phyloP scores from a whole-genome alignment of 2,888 invertebrate species.

The Dastarcus helophoroides region DNA sequence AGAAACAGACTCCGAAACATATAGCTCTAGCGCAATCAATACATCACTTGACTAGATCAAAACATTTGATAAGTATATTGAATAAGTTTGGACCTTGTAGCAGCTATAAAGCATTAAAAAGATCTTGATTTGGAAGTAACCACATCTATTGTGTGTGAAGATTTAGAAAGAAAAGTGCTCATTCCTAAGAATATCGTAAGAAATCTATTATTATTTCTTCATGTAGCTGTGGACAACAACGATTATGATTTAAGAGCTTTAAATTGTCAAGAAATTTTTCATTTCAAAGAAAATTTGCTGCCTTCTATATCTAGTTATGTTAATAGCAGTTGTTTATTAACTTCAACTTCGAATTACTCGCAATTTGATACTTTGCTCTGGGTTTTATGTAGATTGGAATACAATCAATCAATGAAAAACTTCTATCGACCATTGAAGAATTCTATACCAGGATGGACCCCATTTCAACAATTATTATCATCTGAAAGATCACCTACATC shows the following conservation, averaged over 20 bases:
- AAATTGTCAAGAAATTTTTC: conserved; percentile 16
- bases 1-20: conserved; percentile 14
- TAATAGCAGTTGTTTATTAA: conserved; percentile 12
- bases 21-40: conserved; percentile 14
- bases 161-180: conserved; percentile 9
- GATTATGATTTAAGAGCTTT: conserved; percentile 14
- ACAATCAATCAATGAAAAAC: conserved; percentile 11
- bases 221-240: conserved; percentile 11
- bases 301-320: conserved; percentile 12
- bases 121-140: conserved; percentile 10
- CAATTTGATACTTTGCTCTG: conserved; percentile 15
- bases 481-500: conserved; percentile 15
- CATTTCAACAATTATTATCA: conserved; percentile 18
- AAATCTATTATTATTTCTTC: conserved; percentile 7
- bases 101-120: conserved; percentile 10
- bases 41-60: conserved; percentile 13
- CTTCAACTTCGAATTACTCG: conserved; percentile 8
- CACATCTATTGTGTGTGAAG: conserved; percentile 11
- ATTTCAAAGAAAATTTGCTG: conserved; percentile 13
- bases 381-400: conserved; percentile 17
- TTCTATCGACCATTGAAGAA: conserved; percentile 16
- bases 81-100: conserved; percentile 13
- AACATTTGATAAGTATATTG: conserved; percentile 11
- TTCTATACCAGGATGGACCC: conserved; percentile 15
- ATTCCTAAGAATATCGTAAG: conserved; percentile 8